Conservation (phyloP, 2,888 invertebrate species). For the Mechanitis messenoides region DNA sequence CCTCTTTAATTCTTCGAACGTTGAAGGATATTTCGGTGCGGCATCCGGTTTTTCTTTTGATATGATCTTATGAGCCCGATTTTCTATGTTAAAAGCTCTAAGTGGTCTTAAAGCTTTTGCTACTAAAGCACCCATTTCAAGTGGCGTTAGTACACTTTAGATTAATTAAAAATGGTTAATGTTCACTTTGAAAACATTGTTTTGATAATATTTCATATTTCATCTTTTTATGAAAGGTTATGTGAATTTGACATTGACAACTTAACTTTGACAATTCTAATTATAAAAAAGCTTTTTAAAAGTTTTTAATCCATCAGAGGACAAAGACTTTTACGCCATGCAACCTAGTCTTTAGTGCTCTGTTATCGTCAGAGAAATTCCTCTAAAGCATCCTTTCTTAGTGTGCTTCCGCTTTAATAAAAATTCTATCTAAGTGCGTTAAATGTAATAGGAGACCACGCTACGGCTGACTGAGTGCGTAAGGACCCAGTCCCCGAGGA, state of each 20-base stretch:
- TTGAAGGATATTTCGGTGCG: constrained; percentile 82
- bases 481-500: too few species aligned
- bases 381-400: too few species aligned
- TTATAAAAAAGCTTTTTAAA: too few species aligned
- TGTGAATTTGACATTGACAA: constrained; percentile 15
- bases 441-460: too few species aligned
- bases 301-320: too few species aligned
- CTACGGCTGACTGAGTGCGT: too few species aligned
- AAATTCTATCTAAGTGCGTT: too few species aligned
- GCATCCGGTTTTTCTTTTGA: constrained; percentile 79
- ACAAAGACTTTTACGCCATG: too few species aligned
- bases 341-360: too few species aligned
- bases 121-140: constrained; percentile 81
- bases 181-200: constrained; percentile 33
- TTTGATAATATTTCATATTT: constrained; percentile 20
- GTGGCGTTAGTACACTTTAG: constrained; percentile 48
- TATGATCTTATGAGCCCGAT: constrained; percentile 83
- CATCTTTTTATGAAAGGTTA: constrained; percentile 23
- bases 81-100: constrained; percentile 84
- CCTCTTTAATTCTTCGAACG: constrained; percentile 78
- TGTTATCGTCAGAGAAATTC: too few species aligned
- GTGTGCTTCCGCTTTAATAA: too few species aligned
- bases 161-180: constrained; percentile 24
- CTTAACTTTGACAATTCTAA: too few species aligned
- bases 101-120: constrained; percentile 77